A percentile compares a stretch with the other conserved stretches of the same genome.
These are phyloP conservation scores for Zoanthus gigantus DNA, from an alignment of 92 coral and sea anemone genomes.

Conservation along the genomic window DNA sequence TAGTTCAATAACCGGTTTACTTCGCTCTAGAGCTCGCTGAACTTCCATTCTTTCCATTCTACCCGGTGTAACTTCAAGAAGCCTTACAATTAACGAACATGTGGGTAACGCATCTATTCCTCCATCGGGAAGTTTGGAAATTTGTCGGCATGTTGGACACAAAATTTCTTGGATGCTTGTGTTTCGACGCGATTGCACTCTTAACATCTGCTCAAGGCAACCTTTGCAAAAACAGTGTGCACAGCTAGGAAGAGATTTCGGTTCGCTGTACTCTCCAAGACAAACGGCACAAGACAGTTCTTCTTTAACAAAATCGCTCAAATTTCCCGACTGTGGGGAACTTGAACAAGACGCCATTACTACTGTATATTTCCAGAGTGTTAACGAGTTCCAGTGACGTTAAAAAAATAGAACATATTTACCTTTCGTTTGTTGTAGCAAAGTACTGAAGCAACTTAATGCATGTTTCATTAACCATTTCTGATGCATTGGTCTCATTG, in stretches of 20 bases:
- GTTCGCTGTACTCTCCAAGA: conserved; percentile 84
- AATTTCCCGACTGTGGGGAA: conserved; percentile 8
- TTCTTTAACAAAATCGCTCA: conserved; percentile 72
- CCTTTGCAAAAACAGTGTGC: conserved; percentile 83
- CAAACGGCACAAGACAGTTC: conserved; percentile 90
- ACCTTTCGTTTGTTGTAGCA: too few species aligned
- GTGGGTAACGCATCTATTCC: conserved; percentile 79
- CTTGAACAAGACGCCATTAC: conserved; percentile 36
- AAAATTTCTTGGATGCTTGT: conserved; percentile 55
- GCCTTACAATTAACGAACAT: conserved; percentile 72
- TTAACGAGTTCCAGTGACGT: too few species aligned
- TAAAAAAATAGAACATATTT: too few species aligned
- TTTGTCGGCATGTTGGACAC: conserved; percentile 83
- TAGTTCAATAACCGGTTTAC: conserved; percentile 75
- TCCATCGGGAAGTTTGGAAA: conserved; percentile 69
- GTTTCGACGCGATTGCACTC: neutral
- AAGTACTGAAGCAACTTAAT: too few species aligned
- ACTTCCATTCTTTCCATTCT: conserved; percentile 74
- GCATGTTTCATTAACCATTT: too few species aligned
- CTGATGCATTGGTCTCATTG: too few species aligned
- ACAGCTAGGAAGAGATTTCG: conserved; percentile 85
- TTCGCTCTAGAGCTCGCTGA: conserved; percentile 81
- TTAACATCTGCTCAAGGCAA: conserved; percentile 81
- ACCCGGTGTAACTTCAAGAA: conserved; percentile 86
- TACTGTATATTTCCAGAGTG: too few species aligned